Conservation (phyloP, 2,888 invertebrate genomes). For the Spodoptera littoralis region DNA sequence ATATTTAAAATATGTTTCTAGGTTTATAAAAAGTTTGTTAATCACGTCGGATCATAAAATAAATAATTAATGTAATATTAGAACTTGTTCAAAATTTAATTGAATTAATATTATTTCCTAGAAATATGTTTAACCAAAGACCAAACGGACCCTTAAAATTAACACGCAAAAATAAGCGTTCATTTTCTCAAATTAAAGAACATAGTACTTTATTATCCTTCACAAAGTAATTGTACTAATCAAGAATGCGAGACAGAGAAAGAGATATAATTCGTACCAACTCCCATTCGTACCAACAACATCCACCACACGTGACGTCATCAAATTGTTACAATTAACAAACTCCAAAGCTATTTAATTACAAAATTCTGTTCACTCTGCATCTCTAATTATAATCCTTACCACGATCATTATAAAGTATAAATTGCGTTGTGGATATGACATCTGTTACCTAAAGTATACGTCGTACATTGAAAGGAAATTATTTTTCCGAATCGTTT, state of each 20-base stretch:
- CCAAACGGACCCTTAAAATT: constrained; percentile 3
- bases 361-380: constrained; percentile 34
- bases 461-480: constrained; percentile 62
- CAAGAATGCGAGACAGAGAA: constrained; percentile 33
- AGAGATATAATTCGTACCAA: constrained; percentile 33
- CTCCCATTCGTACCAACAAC: constrained; percentile 28
- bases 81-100: not conserved
- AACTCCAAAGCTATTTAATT: constrained; percentile 56
- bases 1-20: not conserved
- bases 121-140: not conserved
- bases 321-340: constrained; percentile 58
- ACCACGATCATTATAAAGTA: constrained; percentile 46
- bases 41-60: no score
- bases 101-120: not conserved
- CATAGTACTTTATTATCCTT: constrained; percentile 42
- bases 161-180: constrained; percentile 1
- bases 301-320: constrained; percentile 49
- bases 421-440: constrained; percentile 48
- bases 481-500: constrained; percentile 67
- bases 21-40: no score
- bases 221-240: constrained; percentile 52
- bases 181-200: constrained; percentile 24
- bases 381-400: constrained; percentile 40
- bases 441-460: constrained; percentile 51
- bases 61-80: no score